Percentiles rank a stretch among this genome's conserved stretches.
phyloP scores from a whole-genome alignment of 2,113 vertebrate genomes.

The Neogale vison region DNA sequence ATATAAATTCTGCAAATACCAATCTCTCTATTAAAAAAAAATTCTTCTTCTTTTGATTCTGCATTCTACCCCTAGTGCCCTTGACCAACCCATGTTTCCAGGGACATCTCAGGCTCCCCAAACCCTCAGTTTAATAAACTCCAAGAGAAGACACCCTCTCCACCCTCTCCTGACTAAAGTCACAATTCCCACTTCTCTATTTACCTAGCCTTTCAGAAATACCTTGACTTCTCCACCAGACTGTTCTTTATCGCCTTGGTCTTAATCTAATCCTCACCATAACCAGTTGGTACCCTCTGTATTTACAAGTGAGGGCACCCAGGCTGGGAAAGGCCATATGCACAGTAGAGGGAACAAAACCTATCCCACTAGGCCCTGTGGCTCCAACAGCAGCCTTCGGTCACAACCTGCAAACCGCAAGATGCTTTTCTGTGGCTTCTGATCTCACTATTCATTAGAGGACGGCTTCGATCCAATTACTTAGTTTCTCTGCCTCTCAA shows the following conservation, averaged over 20 bases:
- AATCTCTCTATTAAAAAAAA: not conserved
- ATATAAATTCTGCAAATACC: not conserved
- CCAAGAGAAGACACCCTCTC: not conserved
- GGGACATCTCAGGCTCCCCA: not conserved
- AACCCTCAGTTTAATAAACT: not conserved
- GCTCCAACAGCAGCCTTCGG: not conserved
- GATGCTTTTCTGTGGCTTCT: not conserved
- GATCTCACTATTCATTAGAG: not conserved
- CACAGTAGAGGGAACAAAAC: not conserved
- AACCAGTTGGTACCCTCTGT: not conserved
- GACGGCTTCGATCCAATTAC: not conserved
- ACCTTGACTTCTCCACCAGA: not conserved
- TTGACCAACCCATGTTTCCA: not conserved
- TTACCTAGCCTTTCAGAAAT: not conserved
- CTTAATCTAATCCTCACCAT: not conserved
- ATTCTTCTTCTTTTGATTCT: not conserved
- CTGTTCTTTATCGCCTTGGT: not conserved
- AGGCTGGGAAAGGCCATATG: not conserved
- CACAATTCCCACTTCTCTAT: not conserved
- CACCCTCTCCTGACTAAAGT: too few relatives aligned
- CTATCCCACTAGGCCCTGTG: fast-evolving
- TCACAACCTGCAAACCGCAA: fast-evolving
- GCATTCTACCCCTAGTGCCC: not conserved
- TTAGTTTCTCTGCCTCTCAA: not conserved
- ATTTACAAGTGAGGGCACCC: not conserved